These are phyloP conservation scores for Urechis unicinctus DNA, from an alignment of 2,888 invertebrate genomes.

Conservation along the genomic window DNA sequence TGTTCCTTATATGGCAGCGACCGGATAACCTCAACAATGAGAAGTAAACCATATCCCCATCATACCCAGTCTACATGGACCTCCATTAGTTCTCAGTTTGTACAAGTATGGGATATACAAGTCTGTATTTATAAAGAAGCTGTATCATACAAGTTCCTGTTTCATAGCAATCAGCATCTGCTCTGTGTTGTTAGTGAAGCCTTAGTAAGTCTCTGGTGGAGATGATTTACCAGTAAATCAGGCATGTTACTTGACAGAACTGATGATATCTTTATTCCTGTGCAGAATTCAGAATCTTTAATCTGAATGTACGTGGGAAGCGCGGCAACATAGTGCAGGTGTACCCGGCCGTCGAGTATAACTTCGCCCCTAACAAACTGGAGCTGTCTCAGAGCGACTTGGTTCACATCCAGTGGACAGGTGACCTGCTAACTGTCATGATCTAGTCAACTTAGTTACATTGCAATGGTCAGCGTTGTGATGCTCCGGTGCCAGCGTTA, in stretches of 20 bases:
- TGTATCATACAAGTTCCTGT: too few species aligned
- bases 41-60: background rate
- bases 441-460: too few species aligned
- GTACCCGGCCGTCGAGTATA: constrained; percentile 47
- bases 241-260: too few species aligned
- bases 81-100: background rate
- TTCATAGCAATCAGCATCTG: too few species aligned
- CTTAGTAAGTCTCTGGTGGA: background rate
- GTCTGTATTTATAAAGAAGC: background rate
- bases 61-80: background rate
- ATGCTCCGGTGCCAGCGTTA: too few species aligned
- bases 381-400: constrained; percentile 26
- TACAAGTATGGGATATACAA: background rate
- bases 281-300: constrained; percentile 23
- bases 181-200: background rate
- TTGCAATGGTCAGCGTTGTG: too few species aligned
- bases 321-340: constrained; percentile 46
- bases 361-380: constrained; percentile 38
- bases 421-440: constrained; percentile 13
- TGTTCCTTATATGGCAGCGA: constrained; percentile 36
- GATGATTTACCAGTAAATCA: too few species aligned
- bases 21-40: constrained; percentile 22
- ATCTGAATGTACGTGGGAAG: constrained; percentile 44
- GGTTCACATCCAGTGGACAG: constrained; percentile 47
- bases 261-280: background rate